Evolutionary conservation across 1,140 invertebrate species (phyloP).

Genomic region (Saccostrea echinata): DNA sequence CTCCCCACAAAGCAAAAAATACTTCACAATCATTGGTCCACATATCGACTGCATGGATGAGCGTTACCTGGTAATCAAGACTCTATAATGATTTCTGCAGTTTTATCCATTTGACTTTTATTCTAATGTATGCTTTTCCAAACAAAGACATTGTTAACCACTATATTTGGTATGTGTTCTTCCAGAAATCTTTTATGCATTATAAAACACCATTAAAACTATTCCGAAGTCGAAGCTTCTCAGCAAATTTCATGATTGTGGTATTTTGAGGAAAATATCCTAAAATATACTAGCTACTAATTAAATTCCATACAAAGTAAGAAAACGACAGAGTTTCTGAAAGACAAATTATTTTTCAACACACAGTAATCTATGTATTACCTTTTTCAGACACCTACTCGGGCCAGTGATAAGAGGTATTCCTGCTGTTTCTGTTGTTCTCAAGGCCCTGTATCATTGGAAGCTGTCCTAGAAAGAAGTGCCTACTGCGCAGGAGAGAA

Average conservation of each 20-base stretch:
- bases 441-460: conserved; percentile 86
- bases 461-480: conserved; percentile 87
- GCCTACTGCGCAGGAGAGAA: conserved; percentile 92
- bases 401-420: conserved; percentile 86
- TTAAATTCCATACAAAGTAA: no score
- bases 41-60: conserved; percentile 94
- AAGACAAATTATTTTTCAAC: no score
- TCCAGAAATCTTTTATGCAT: no score
- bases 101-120: no score
- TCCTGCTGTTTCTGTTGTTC: conserved; percentile 89
- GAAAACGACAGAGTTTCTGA: no score
- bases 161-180: no score
- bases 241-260: no score
- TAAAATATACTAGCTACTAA: background rate
- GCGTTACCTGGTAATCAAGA: conserved; percentile 86
- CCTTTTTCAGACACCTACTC: conserved; percentile 85
- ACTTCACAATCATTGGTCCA: conserved; percentile 91
- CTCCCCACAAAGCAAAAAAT: conserved; percentile 91
- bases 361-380: background rate
- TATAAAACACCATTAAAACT: no score
- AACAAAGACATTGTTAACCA: no score
- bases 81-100: background rate
- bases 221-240: no score
- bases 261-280: background rate
- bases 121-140: no score